Evolutionary conservation across 2,797 vertebrate species (phyloP), one percentile per base, ranked within the genome.

Genomic region (Euthynnus affinis): DNA sequence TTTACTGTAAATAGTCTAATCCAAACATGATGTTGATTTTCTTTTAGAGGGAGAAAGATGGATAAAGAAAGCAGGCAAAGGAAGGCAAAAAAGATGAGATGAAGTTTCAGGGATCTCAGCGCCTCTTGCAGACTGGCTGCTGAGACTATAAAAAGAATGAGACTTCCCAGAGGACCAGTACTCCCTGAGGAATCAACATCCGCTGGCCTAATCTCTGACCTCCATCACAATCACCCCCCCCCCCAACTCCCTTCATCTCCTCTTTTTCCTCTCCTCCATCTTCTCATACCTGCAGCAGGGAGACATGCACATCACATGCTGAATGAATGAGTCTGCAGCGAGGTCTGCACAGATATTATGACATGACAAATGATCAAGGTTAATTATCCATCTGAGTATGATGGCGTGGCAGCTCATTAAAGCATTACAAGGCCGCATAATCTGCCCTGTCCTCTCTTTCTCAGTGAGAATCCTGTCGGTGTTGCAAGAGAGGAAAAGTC

Each of bases 141-240:
- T 51, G 61, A 58, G 60, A 58, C 87, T 90, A 90, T 88, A 86
- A 90, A 87, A 91, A 90, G 77, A 82, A 27, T 90, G 89, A 90
- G 74, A 80, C 72, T 89, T 90, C 83, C 87, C 92, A 90, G 90
- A 91, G 77, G 83, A 85, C 70, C 78, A 42, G 76, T 59, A 17
- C 23, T 88, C 84, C 72, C 76, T 1, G 18, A 79, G 80, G 83
- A 90, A 87, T 87, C 88, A 89, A 91, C 89, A 90, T 93, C 93
- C 88, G 87, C 80, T 18, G 56, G 71, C 25, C 79, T 87, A 81
- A 89, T 92, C 88, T 82, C 85, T 69, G 75, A 87, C 81, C 88
- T 75, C 80, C 87, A 82, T 92, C 87, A 77, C 61, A 48, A 75
- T 82, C 79, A 71, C 18, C 46, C 6, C 46, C 18, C 46, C 18